phyloP scores from a whole-genome alignment of 2,888 invertebrate species.

The Beris chalybata region DNA sequence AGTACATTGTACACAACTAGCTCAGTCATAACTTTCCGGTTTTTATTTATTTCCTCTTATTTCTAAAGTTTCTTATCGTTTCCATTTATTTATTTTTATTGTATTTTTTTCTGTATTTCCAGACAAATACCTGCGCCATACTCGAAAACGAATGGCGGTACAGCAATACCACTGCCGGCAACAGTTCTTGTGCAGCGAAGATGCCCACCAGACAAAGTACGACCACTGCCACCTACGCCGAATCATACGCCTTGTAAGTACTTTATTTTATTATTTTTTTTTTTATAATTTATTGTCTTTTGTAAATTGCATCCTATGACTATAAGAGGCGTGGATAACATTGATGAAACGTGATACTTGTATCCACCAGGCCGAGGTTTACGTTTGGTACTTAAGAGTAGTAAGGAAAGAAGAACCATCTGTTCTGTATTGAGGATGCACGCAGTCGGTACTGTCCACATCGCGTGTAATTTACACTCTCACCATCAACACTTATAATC shows the following conservation, averaged over 20 bases:
- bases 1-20: no score
- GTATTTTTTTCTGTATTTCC: slow-evolving; percentile 43
- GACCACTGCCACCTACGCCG: slow-evolving; percentile 72
- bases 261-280: slow-evolving; percentile 11
- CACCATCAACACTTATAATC: no score
- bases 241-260: slow-evolving; percentile 59
- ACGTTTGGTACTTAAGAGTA: no score
- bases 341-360: no score
- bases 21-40: slow-evolving; percentile 7
- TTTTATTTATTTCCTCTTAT: slow-evolving; percentile 19
- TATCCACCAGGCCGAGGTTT: no score
- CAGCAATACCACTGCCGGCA: slow-evolving; percentile 79
- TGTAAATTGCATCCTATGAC: no score
- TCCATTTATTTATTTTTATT: slow-evolving; percentile 25
- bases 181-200: slow-evolving; percentile 74
- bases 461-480: no score
- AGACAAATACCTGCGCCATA: slow-evolving; percentile 71
- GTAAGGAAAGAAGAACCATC: no score
- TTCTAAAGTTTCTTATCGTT: slow-evolving; percentile 1
- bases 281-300: slow-evolving; percentile 20
- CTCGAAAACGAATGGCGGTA: slow-evolving; percentile 63
- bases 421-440: no score
- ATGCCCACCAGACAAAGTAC: slow-evolving; percentile 77
- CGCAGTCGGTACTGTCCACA: no score
- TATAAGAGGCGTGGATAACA: no score